These are phyloP conservation scores for Phalloptychus januarius DNA, from an alignment of 2,797 vertebrate species.

Conservation along the genomic window DNA sequence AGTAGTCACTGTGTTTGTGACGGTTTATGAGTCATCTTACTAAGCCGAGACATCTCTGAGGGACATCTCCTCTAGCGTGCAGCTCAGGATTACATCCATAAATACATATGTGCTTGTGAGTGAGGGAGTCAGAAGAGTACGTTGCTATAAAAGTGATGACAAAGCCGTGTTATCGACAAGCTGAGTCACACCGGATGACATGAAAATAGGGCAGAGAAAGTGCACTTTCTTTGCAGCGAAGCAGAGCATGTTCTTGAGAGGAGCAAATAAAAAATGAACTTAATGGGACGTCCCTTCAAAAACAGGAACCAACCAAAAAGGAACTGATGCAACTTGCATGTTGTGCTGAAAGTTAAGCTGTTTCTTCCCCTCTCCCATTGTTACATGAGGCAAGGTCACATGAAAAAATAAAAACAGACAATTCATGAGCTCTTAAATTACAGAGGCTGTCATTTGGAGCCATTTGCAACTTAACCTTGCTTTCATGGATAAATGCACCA, in stretches of 20 bases:
- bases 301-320: slow-evolving; percentile 47
- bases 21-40: slow-evolving; percentile 58
- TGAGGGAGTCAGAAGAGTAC: slow-evolving; percentile 3
- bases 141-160: slow-evolving; percentile 20
- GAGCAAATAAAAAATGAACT: slow-evolving; percentile 20
- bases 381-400: background rate
- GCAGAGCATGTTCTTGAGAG: slow-evolving; percentile 22
- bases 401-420: background rate
- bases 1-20: slow-evolving; percentile 14
- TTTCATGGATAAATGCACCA: background rate
- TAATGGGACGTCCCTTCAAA: slow-evolving; percentile 37
- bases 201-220: slow-evolving; percentile 13
- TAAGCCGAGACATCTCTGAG: slow-evolving; percentile 51
- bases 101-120: slow-evolving; percentile 6
- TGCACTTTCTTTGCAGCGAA: slow-evolving; percentile 16
- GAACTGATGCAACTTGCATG: slow-evolving; percentile 39
- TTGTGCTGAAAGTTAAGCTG: slow-evolving; percentile 19
- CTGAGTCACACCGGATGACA: slow-evolving; percentile 9
- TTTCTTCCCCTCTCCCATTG: background rate
- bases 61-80: slow-evolving; percentile 54
- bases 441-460: slow-evolving; percentile 4
- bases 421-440: background rate
- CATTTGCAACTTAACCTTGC: background rate
- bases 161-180: slow-evolving; percentile 16
- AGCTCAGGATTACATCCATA: slow-evolving; percentile 51